phyloP scores from a whole-genome alignment of 2,888 invertebrate species.

The Xylophagus ater region DNA sequence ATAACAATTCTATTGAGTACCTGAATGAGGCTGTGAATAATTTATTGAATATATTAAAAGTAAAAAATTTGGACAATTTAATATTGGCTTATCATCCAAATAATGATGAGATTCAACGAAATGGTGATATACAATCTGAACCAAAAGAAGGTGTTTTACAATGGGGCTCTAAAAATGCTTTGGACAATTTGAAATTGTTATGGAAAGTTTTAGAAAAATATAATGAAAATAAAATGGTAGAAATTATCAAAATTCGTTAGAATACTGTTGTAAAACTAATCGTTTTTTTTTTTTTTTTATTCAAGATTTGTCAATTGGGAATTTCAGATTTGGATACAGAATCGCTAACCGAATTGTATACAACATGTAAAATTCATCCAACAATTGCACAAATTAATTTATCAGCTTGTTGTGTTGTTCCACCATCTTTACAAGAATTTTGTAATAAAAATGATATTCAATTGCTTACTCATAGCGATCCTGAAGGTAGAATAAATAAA shows the following conservation, averaged over 20 bases:
- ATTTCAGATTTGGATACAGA: conserved; percentile 82
- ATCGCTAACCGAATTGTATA: conserved; percentile 62
- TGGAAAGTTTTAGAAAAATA: conserved; percentile 71
- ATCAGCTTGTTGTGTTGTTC: conserved; percentile 87
- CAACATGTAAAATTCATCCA: conserved; percentile 69
- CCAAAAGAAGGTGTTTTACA: conserved; percentile 30
- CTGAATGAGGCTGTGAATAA: conserved; percentile 62
- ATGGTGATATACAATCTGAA: conserved; percentile 15
- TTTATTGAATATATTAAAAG: conserved; percentile 58
- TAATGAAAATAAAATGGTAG: conserved; percentile 50
- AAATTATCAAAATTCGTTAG: too few relatives aligned
- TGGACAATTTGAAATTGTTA: conserved; percentile 58
- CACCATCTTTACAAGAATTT: conserved; percentile 77
- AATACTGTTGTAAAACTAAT: not conserved
- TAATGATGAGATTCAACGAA: too few relatives aligned
- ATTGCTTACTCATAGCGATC: conserved; percentile 90
- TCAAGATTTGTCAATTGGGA: conserved; percentile 56
- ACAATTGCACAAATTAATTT: conserved; percentile 87
- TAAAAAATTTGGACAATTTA: conserved; percentile 67
- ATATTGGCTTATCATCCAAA: conserved; percentile 63
- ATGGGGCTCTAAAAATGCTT: conserved; percentile 42
- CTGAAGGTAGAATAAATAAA: conserved; percentile 52
- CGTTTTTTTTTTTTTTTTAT: not conserved
- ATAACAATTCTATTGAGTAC: conserved; percentile 51
- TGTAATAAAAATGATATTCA: conserved; percentile 86